Percentiles rank a stretch among this genome's conserved stretches.
These are phyloP conservation scores for Leptinotarsa haldemani DNA, from an alignment of 2,888 invertebrate genomes.

Conservation along the genomic window DNA sequence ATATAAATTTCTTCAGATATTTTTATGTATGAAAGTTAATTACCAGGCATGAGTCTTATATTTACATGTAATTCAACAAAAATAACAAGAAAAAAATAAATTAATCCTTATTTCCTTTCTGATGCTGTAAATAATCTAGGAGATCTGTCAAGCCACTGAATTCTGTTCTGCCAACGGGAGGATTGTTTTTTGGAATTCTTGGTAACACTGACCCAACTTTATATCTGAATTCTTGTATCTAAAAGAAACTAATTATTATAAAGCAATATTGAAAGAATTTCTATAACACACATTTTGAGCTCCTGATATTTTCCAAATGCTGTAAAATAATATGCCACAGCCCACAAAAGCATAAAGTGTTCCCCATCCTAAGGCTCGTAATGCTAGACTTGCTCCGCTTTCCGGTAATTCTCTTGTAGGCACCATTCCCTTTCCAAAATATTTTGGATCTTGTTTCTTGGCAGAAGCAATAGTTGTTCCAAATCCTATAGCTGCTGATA, in stretches of 20 bases:
- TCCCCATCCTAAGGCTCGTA: conserved; percentile 89
- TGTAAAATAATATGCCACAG: conserved; percentile 82
- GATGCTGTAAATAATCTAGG: conserved; percentile 75
- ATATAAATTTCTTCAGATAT: too few species aligned
- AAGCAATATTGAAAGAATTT: too few species aligned
- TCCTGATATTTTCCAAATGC: conserved; percentile 90
- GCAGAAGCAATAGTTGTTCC: conserved; percentile 81
- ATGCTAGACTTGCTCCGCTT: conserved; percentile 81
- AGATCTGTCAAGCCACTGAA: conserved; percentile 88
- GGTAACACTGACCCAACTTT: conserved; percentile 86
- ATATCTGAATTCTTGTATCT: conserved; percentile 85
- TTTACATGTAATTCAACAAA: background rate
- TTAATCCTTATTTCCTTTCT: conserved; percentile 15
- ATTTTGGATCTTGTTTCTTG: conserved; percentile 82
- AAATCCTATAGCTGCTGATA: conserved; percentile 86
- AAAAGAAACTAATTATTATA: too few species aligned
- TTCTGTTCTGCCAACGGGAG: conserved; percentile 86
- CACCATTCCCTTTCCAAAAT: conserved; percentile 79
- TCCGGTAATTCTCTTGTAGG: conserved; percentile 74
- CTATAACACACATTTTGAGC: conserved; percentile 79
- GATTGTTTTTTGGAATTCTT: conserved; percentile 79
- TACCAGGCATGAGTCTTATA: background rate
- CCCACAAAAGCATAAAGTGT: conserved; percentile 89
- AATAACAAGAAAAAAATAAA: background rate
- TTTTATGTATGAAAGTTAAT: background rate